Percentiles rank a stretch among this genome's conserved stretches.
Evolutionary conservation across 2,113 vertebrate species (phyloP).

Genomic region (Heterocephalus glaber): DNA sequence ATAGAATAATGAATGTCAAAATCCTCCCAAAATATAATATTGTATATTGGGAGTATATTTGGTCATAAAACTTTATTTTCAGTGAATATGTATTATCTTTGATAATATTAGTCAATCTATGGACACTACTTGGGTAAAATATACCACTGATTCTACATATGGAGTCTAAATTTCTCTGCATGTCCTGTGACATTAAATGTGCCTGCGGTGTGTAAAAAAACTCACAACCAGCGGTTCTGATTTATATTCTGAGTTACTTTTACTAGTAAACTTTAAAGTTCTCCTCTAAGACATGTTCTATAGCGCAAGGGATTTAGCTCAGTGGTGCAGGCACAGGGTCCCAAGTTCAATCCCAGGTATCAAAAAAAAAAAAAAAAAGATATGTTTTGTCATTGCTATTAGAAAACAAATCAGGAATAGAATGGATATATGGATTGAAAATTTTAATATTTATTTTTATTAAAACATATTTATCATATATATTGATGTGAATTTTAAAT

Average conservation of each 20-base stretch:
- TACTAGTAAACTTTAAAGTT: constrained; percentile 71
- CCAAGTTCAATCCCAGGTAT: no score
- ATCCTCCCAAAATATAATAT: not conserved
- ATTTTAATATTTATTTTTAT: not conserved
- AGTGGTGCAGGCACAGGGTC: no score
- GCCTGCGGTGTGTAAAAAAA: not conserved
- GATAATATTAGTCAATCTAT: not conserved
- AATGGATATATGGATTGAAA: constrained; percentile 48
- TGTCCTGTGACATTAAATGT: not conserved
- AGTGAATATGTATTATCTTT: not conserved
- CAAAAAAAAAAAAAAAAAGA: no score
- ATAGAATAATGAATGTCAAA: not conserved
- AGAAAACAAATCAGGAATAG: constrained; percentile 69
- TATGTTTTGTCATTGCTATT: constrained; percentile 71
- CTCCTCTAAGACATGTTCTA: constrained; percentile 52
- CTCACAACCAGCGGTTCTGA: not conserved
- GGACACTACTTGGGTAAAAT: not conserved
- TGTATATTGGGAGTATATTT: not conserved
- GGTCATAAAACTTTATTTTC: not conserved
- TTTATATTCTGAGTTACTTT: constrained; percentile 8
- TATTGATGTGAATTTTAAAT: constrained; percentile 36
- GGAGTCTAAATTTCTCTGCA: not conserved
- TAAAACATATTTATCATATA: not conserved
- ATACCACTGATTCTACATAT: not conserved
- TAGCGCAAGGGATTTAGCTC: no score